These are phyloP conservation scores for Enhydra lutris DNA, from an alignment of 2,113 vertebrate genomes.

Conservation along the genomic window DNA sequence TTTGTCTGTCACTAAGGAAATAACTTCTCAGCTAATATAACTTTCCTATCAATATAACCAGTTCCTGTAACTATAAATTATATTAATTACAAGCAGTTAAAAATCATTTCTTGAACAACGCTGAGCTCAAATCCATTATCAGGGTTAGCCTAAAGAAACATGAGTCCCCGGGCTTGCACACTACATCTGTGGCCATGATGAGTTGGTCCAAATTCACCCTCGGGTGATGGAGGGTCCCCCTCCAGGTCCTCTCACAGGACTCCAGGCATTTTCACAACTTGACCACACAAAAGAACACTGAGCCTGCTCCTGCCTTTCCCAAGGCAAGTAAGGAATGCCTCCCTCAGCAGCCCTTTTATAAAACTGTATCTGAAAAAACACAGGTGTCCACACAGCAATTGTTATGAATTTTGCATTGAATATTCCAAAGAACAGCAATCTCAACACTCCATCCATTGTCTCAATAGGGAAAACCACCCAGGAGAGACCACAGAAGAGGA, in stretches of 20 bases:
- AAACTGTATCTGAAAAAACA: neutral
- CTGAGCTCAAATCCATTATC: neutral
- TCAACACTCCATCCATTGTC: constrained; percentile 58
- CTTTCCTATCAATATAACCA: neutral
- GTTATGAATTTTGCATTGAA: constrained; percentile 58
- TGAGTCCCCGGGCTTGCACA: neutral
- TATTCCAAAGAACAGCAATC: neutral
- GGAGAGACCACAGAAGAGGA: neutral
- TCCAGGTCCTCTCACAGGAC: neutral
- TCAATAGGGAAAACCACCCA: neutral
- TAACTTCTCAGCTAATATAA: constrained; percentile 34
- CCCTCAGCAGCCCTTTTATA: neutral
- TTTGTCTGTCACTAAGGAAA: constrained; percentile 5
- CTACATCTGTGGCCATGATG: neutral
- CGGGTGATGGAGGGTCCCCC: neutral
- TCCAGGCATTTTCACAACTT: constrained; percentile 51
- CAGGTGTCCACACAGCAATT: constrained; percentile 41
- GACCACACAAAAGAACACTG: constrained; percentile 62
- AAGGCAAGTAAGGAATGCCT: neutral
- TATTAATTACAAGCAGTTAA: constrained; percentile 21
- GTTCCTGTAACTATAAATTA: neutral
- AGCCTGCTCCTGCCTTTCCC: neutral
- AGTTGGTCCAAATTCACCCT: neutral
- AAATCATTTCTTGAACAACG: neutral
- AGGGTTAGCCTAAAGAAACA: neutral